These are phyloP conservation scores for Esox lucius DNA, from an alignment of 2,797 vertebrate species.

Conservation along the genomic window DNA sequence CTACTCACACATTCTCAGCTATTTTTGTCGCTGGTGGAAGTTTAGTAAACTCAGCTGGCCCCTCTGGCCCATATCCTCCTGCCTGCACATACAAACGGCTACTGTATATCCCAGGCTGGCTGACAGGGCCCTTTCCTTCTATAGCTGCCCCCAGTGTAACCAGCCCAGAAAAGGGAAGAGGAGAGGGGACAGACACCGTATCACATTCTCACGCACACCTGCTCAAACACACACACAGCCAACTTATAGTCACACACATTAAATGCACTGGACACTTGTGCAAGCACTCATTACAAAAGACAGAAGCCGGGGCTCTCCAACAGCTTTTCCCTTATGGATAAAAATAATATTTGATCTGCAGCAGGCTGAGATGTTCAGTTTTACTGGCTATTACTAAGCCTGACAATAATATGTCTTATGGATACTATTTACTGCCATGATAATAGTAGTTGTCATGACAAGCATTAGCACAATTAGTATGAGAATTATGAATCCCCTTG, in stretches of 20 bases:
- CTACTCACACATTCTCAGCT: slow-evolving; percentile 42
- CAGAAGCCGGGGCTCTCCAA: neutral
- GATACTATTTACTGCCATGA: slow-evolving; percentile 56
- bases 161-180: slow-evolving; percentile 78
- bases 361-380: slow-evolving; percentile 55
- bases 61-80: slow-evolving; percentile 67
- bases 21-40: slow-evolving; percentile 71
- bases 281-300: neutral
- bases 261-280: slow-evolving; percentile 7
- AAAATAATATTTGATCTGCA: slow-evolving; percentile 46
- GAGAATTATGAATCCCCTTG: slow-evolving; percentile 58
- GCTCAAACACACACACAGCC: slow-evolving; percentile 33
- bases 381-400: slow-evolving; percentile 49
- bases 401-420: slow-evolving; percentile 20
- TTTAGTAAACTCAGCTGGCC: slow-evolving; percentile 74
- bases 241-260: neutral
- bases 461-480: slow-evolving; percentile 69
- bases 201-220: slow-evolving; percentile 28
- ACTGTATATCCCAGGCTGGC: slow-evolving; percentile 58
- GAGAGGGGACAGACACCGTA: slow-evolving; percentile 58
- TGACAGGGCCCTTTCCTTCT: slow-evolving; percentile 78
- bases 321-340: slow-evolving; percentile 37
- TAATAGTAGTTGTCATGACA: slow-evolving; percentile 67
- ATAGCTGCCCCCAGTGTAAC: slow-evolving; percentile 73
- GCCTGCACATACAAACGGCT: slow-evolving; percentile 31